phyloP scores from a whole-genome alignment of 2,113 vertebrate species.

The Dolichallabes microphthalmus region DNA sequence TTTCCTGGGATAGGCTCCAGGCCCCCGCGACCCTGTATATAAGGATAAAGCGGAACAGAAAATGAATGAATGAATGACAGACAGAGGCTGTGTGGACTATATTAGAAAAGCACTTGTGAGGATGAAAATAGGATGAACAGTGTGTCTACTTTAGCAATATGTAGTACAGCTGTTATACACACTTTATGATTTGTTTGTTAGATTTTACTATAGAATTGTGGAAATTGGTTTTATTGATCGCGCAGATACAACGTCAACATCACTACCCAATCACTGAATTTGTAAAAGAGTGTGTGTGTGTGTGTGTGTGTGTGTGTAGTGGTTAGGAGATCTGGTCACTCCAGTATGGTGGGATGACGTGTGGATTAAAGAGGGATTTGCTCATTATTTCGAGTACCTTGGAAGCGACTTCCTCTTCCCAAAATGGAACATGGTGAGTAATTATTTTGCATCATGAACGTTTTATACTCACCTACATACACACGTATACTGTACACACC shows the following conservation, averaged over 20 bases:
- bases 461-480: background rate
- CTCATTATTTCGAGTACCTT: conserved; percentile 96
- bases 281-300: background rate
- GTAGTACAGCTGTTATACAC: background rate
- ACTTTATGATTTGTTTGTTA: background rate
- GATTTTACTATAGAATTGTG: background rate
- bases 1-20: no score
- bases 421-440: conserved; percentile 95
- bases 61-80: no score
- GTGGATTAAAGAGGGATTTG: conserved; percentile 97
- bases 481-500: background rate
- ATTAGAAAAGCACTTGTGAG: no score
- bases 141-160: background rate
- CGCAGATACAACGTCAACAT: background rate
- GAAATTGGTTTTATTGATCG: no score
- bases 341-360: conserved; percentile 99
- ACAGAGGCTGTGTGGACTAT: no score
- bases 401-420: conserved; percentile 97
- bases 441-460: background rate
- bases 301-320: conserved; percentile 69
- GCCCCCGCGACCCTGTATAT: no score
- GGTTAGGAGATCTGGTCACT: conserved; percentile 97
- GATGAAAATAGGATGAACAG: background rate
- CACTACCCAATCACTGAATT: background rate
- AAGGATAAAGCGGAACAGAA: no score